Evolutionary conservation across 2,888 invertebrate species (phyloP).

Genomic region (Pollenia griseotomentosa): DNA sequence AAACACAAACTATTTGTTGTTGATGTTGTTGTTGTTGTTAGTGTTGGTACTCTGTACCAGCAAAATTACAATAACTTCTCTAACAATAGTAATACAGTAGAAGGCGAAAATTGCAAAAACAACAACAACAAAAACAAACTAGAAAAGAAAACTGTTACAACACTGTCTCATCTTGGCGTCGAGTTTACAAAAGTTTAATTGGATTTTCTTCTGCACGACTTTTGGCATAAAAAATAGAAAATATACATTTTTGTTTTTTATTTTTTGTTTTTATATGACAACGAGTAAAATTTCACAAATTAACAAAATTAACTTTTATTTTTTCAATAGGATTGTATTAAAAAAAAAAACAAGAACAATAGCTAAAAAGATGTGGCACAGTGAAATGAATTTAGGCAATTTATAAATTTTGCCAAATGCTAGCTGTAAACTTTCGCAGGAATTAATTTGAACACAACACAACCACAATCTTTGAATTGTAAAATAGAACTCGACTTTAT

Average conservation of each 20-base stretch:
- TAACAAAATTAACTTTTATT: slow-evolving; percentile 78
- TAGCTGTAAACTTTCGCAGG: no score
- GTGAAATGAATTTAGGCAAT: no score
- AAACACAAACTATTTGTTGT: slow-evolving; percentile 33
- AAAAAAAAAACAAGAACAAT: slow-evolving; percentile 40
- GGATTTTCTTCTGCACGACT: slow-evolving; percentile 78
- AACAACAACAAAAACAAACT: neutral
- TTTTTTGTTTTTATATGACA: slow-evolving; percentile 50
- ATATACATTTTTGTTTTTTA: neutral
- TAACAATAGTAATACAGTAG: slow-evolving; percentile 69
- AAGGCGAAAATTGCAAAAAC: slow-evolving; percentile 30
- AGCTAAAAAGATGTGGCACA: slow-evolving; percentile 19
- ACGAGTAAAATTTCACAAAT: slow-evolving; percentile 75
- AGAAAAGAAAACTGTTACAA: slow-evolving; percentile 76
- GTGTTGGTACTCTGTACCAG: slow-evolving; percentile 5
- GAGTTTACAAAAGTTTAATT: slow-evolving; percentile 78
- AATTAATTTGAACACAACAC: no score
- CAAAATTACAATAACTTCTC: slow-evolving; percentile 53
- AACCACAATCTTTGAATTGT: no score
- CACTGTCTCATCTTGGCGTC: slow-evolving; percentile 72
- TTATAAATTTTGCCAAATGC: no score
- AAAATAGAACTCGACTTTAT: no score
- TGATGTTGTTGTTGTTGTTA: neutral
- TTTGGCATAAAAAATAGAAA: slow-evolving; percentile 14
- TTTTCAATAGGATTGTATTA: slow-evolving; percentile 15